These are phyloP conservation scores for Drosophila gunungcola DNA, from an alignment of 1,140 invertebrate species.

Conservation along the genomic window DNA sequence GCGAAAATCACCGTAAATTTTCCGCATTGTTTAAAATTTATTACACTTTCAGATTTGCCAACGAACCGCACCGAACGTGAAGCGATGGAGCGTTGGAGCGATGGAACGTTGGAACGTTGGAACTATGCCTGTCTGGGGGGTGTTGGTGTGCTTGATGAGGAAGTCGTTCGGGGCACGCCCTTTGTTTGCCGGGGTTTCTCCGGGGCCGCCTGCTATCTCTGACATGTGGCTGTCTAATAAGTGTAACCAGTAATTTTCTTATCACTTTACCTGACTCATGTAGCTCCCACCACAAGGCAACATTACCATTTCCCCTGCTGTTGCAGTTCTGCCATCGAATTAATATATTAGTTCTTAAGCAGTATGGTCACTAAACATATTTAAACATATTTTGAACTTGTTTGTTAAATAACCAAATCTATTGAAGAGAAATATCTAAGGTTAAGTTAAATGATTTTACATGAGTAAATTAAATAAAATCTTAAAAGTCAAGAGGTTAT, in stretches of 20 bases:
- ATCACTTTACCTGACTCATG: conserved; percentile 59
- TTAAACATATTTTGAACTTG: no score
- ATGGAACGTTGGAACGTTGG: no score
- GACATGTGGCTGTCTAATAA: conserved; percentile 79
- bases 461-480: no score
- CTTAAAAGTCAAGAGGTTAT: no score
- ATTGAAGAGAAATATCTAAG: no score
- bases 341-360: no score
- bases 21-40: conserved; percentile 83
- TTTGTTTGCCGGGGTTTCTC: conserved; percentile 60
- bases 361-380: no score
- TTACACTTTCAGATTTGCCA: conserved; percentile 79
- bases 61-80: conserved; percentile 22
- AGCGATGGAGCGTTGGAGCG: background rate
- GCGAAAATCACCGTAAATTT: conserved; percentile 83
- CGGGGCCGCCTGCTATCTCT: conserved; percentile 56
- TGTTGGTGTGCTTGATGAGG: conserved; percentile 39
- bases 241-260: conserved; percentile 81
- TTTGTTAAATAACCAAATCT: no score
- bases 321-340: no score
- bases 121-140: conserved; percentile 4
- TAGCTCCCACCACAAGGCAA: background rate
- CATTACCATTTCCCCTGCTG: no score
- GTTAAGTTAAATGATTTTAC: no score
- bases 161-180: conserved; percentile 60